Base-by-base conservation (phyloP, 2,888 invertebrate species). In the Scrobipalpa costella region DNA sequence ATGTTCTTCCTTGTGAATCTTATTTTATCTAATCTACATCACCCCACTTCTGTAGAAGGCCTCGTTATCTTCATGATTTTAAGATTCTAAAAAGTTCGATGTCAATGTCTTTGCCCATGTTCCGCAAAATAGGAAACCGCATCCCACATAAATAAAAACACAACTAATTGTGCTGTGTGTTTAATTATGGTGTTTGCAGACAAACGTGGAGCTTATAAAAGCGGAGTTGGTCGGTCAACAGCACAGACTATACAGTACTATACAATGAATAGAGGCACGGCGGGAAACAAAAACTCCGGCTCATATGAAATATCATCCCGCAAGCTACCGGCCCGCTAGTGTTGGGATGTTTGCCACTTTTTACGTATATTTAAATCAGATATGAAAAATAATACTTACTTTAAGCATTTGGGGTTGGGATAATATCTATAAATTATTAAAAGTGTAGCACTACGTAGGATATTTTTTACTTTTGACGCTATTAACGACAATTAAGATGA, bases 261-360 rank as follows among this genome's bases (percentile, higher is more conserved):
- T 59, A 52, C 52, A 55, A 33, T 62, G 55, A 62, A 62, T 62
- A 55, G 62, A 36, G 34, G 61, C 27, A 13, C 13, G 21, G 19
- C 13, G 60, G 38, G 33, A 62, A 55, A 61, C 61, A 61, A 61
- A 59, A 59, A 50, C 6, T 33, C 72, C 69, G 72, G 73, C 71
- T 72, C 70, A 69, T 75, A 72, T 76, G 73, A 78, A 77, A 79
- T 80, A 79, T 79, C 75, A 68, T 78, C 73, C 71, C 71, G 71
- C 69, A 67, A 69, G 71, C 69, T 67, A 70, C 68, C 52, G 60
- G 11, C 38, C 6, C 17, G 1, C n/a, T 38, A 15, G 55, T 40
- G 36, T 40, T 11, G 50, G 13, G 27, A 19, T 27, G 15, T 33
- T 7, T 15, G 27, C 27, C 27, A 5, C 27, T 27, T 27, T 27